Base-by-base conservation (phyloP, 2,888 invertebrate genomes). In the Dynastes maya region DNA sequence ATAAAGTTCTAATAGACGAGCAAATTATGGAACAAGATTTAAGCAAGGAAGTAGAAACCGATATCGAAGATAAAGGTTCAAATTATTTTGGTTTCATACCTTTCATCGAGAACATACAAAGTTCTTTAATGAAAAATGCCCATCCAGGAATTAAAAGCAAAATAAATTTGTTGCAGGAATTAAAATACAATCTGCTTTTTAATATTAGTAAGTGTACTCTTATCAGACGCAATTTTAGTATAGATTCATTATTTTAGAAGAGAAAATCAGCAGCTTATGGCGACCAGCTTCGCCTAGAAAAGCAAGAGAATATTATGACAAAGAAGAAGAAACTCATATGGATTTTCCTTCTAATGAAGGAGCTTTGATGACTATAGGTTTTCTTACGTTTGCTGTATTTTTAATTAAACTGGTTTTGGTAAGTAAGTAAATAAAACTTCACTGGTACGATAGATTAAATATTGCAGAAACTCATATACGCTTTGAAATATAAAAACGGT, bases 361-460 rank as follows among this genome's bases (percentile, higher is more conserved):
- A 65, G 93, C 96, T 0, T 89, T 96, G 72, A 93, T 96, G 92
- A 94, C 95, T 53, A 95, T 96, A 82, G 95, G 95, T 29, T 96
- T 96, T 87, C 90, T 96, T 9, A 95, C 96, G 0, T 96, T 96
- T 87, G 95, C 96, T 0, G 95, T 96, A 5, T 96, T 95, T 85
- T 91, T 96, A 77, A 94, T 96, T 72, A 95, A 96, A 89, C 89
- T 96, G 51, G 94, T 96, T 51, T 90, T 95, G 91, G 96, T 96
- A 90, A 91, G 90, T 88, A 68, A 55, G 29, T 37, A 55, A 70
- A 49, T 8, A 51, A 61, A 32, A 61, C 11, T n/a, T 2, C 49
- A 67, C 16, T 51, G 27, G 49, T 16, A 11, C 53, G n/a, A 82
- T 72, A 80, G 91, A 91, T 37, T 89, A 94, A 93, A n/a, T 45